Conservation (phyloP, 2,888 invertebrate species). For the Hemicrepidius hirtus region DNA sequence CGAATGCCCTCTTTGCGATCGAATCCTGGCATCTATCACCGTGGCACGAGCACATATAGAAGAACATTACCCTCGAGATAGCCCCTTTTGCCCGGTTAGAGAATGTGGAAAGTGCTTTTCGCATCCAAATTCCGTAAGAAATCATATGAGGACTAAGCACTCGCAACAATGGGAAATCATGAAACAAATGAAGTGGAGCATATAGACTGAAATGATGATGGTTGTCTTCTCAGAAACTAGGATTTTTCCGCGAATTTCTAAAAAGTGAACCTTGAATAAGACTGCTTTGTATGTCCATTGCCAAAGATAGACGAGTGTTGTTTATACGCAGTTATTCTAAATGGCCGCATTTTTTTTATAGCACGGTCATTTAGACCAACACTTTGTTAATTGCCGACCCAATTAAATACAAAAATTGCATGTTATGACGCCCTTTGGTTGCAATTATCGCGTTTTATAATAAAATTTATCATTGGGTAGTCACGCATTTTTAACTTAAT, state of each 20-base stretch:
- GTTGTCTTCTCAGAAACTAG: conserved; percentile 62
- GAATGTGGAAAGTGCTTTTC: conserved; percentile 85
- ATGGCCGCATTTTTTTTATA: conserved; percentile 28
- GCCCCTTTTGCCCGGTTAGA: conserved; percentile 86
- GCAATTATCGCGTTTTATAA: not conserved
- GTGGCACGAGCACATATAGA: conserved; percentile 84
- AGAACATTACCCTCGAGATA: conserved; percentile 89
- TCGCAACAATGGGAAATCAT: conserved; percentile 88
- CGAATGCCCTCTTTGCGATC: conserved; percentile 84
- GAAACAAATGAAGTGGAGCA: conserved; percentile 86
- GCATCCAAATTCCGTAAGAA: conserved; percentile 90
- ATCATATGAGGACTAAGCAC: conserved; percentile 91
- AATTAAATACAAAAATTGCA: conserved; percentile 25
- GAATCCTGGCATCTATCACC: conserved; percentile 79
- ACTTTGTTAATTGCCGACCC: conserved; percentile 30
- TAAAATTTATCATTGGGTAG: not conserved
- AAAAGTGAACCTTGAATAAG: conserved; percentile 16
- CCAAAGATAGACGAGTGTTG: conserved; percentile 31
- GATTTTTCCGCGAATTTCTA: conserved; percentile 5
- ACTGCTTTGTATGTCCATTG: conserved; percentile 27
- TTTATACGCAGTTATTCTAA: conserved; percentile 21
- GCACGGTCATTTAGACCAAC: conserved; percentile 19
- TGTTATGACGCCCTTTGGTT: conserved; percentile 20
- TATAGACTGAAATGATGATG: conserved; percentile 52
- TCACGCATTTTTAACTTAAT: conserved; percentile 23